Conservation (phyloP, 2,888 invertebrate species). For the Diaprepes abbreviatus region DNA sequence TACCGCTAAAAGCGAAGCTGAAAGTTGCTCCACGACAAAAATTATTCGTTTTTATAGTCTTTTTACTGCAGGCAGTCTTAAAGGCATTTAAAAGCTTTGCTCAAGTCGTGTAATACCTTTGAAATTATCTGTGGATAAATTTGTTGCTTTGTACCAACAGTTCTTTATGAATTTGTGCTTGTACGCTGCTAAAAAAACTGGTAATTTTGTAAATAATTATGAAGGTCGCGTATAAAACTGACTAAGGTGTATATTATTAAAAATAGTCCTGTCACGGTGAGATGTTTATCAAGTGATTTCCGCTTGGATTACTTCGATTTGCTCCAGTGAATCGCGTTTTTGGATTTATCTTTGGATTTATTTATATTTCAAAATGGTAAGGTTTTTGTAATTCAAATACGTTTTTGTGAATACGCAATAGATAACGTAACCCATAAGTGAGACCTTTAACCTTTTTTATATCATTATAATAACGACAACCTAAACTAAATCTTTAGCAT, state of each 20-base stretch:
- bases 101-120: background rate
- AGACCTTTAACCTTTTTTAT: too few relatives aligned
- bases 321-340: constrained; percentile 31
- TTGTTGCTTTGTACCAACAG: background rate
- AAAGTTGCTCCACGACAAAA: constrained; percentile 36
- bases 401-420: too few relatives aligned
- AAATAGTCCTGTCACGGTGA: constrained; percentile 30
- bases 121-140: background rate
- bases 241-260: constrained; percentile 13
- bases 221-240: constrained; percentile 16
- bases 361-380: constrained; percentile 27
- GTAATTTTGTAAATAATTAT: constrained; percentile 6
- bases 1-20: constrained; percentile 25
- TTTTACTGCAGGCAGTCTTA: constrained; percentile 19
- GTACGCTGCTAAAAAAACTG: background rate
- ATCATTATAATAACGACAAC: too few relatives aligned
- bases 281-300: constrained; percentile 37
- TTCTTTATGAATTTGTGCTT: background rate
- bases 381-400: too few relatives aligned
- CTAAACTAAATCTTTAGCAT: too few relatives aligned
- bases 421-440: too few relatives aligned
- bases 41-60: constrained; percentile 24
- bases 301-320: constrained; percentile 39
- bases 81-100: constrained; percentile 18
- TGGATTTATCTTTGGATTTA: constrained; percentile 28